Percentiles rank a stretch among this genome's conserved stretches.
These are phyloP conservation scores for Craniophora ligustri DNA, from an alignment of 2,888 invertebrate genomes.

Conservation along the genomic window DNA sequence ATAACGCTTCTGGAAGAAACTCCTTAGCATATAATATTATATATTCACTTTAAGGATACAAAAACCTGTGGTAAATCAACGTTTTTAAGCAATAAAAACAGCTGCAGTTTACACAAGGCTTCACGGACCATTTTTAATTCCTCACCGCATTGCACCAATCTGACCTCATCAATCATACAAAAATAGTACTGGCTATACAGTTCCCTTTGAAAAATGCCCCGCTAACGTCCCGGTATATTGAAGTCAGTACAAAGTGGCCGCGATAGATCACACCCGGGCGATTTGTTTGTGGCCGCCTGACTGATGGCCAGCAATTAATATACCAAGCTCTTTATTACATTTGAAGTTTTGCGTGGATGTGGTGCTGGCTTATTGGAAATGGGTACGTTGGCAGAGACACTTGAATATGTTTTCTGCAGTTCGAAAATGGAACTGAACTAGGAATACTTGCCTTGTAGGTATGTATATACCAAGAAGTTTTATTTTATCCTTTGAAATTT, in stretches of 20 bases:
- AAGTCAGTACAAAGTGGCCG: constrained; percentile 65
- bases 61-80: too few relatives aligned
- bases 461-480: too few relatives aligned
- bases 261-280: constrained; percentile 66
- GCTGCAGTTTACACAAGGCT: not conserved
- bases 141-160: constrained; percentile 46
- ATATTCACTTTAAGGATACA: too few relatives aligned
- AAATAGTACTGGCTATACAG: constrained; percentile 36
- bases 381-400: not conserved
- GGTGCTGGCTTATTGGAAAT: constrained; percentile 6
- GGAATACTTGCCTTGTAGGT: too few relatives aligned
- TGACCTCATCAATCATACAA: constrained; percentile 45
- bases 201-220: constrained; percentile 50
- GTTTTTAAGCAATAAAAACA: not conserved
- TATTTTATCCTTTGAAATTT: too few relatives aligned
- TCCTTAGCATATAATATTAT: too few relatives aligned
- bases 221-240: constrained; percentile 60
- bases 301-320: constrained; percentile 73
- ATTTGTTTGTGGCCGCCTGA: constrained; percentile 75
- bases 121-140: constrained; percentile 8
- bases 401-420: not conserved
- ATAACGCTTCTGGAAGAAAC: too few relatives aligned
- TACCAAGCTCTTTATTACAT: constrained; percentile 68
- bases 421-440: too few relatives aligned
- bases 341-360: constrained; percentile 40